A percentile compares a stretch with the other conserved stretches of the same genome.
These are phyloP conservation scores for Amblyopsis rosae DNA, from an alignment of 2,113 vertebrate species.

Conservation along the genomic window DNA sequence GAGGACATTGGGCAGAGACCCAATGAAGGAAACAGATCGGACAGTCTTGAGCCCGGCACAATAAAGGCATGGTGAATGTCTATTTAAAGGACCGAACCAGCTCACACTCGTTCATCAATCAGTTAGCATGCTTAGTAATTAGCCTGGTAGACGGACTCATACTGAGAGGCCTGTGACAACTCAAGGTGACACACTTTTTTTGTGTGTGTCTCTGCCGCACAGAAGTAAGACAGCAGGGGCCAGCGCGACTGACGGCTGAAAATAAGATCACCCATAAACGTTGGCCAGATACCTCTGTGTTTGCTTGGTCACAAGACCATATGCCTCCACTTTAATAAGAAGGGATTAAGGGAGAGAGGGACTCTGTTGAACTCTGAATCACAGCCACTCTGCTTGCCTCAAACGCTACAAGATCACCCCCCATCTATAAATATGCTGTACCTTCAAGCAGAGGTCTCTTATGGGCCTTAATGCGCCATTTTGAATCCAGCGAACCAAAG, in stretches of 20 bases:
- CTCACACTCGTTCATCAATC: conserved; percentile 37
- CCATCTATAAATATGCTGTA: conserved; percentile 45
- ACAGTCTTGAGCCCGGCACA: not conserved
- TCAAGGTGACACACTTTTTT: conserved; percentile 73
- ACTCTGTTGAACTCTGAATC: conserved; percentile 73
- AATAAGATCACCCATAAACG: conserved; percentile 51
- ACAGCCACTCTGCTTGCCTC: conserved; percentile 63
- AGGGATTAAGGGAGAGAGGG: conserved; percentile 76
- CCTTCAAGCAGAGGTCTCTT: conserved; percentile 5
- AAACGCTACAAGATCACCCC: conserved; percentile 42
- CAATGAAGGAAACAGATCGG: not conserved
- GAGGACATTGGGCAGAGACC: not conserved
- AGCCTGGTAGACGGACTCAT: conserved; percentile 49
- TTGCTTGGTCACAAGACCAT: conserved; percentile 71
- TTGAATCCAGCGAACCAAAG: too few species aligned
- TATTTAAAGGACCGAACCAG: not conserved
- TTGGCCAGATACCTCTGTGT: conserved; percentile 63
- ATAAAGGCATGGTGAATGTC: not conserved
- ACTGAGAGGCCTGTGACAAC: conserved; percentile 35
- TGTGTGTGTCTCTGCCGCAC: conserved; percentile 36
- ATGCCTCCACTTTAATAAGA: conserved; percentile 80
- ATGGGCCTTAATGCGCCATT: too few species aligned
- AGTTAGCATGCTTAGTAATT: conserved; percentile 41
- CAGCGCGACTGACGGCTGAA: conserved; percentile 34
- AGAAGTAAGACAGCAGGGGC: conserved; percentile 43